Conservation (phyloP, 2,888 invertebrate genomes). For the Oxyteleia sp. region DNA sequence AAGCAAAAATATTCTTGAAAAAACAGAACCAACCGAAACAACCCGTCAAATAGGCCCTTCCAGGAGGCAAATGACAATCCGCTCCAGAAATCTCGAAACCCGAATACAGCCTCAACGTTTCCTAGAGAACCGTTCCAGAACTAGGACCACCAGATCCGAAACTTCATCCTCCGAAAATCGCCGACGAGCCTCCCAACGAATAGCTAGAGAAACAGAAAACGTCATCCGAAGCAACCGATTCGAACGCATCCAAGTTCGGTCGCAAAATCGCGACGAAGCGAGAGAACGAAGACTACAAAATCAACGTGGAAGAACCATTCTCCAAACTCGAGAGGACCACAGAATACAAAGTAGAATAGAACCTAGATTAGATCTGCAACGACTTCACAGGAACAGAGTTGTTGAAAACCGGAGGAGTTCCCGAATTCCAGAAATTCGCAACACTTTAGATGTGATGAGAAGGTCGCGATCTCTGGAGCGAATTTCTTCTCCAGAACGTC, state of each 20-base stretch:
- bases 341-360: neutral
- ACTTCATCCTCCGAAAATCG: neutral
- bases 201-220: neutral
- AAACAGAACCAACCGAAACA: no score
- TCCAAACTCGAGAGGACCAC: constrained; percentile 24
- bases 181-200: neutral
- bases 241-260: constrained; percentile 3
- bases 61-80: neutral
- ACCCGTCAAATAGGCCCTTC: no score
- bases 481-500: neutral
- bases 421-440: constrained; percentile 14
- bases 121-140: constrained; percentile 22
- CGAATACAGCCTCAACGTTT: neutral
- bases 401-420: constrained; percentile 8
- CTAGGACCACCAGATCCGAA: neutral
- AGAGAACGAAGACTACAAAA: constrained; percentile 58
- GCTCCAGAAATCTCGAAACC: neutral
- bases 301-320: neutral
- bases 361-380: neutral
- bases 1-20: no score
- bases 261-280: constrained; percentile 29
- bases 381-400: neutral
- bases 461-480: neutral
- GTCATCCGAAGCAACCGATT: neutral
- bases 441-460: neutral